Base-by-base conservation (phyloP, 2,113 vertebrate species). In the Rutilus rutilus region DNA sequence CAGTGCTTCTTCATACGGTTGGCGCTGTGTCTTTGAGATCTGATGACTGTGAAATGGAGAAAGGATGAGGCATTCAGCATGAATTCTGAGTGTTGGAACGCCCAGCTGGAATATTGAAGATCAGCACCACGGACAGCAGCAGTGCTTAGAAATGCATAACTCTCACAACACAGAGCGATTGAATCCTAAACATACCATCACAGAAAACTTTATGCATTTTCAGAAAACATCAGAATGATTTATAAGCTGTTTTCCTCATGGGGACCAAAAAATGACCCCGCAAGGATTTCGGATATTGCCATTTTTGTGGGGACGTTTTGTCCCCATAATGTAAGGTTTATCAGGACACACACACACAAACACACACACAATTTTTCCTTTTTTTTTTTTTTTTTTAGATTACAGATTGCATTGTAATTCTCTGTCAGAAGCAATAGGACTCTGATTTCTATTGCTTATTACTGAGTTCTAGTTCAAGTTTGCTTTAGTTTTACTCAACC, bases 81-180 rank as follows among this genome's bases (percentile, higher is more conserved):
- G 11, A 78, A 4, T n/a, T 17, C 42, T 75, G 71, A 6, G 1
- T 33, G 27, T 12, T 8, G 2, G 19, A 59, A 60, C 21, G 23
- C 25, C 21, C 33, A 15, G 33, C 30, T 5, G n/a, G 14, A 33
- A 0, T 39, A 39, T 25, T 39, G 6, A 36, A 75, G 27, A 60
- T 75, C 83, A 87, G 83, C 83, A 87, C 86, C 83, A 85, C 23
- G 78, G 87, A 87, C 71, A 87, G 83, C 73, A 65, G 47, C 69
- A 6, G 39, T 1, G 1, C 57, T 52, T 54, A 52, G 8, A 47
- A 2, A 45, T 17, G 54, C n/a, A 17, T 2, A 5, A 30, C 59
- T 62, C 54, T 59, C 15, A 21, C 47, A 77, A 11, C 47, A 76
- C 14, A 4, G 10, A 0, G 45, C 0, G 11, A 47, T 0, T 47